Base-by-base conservation (phyloP, 2,888 invertebrate species). In the Punctoribates punctum region DNA sequence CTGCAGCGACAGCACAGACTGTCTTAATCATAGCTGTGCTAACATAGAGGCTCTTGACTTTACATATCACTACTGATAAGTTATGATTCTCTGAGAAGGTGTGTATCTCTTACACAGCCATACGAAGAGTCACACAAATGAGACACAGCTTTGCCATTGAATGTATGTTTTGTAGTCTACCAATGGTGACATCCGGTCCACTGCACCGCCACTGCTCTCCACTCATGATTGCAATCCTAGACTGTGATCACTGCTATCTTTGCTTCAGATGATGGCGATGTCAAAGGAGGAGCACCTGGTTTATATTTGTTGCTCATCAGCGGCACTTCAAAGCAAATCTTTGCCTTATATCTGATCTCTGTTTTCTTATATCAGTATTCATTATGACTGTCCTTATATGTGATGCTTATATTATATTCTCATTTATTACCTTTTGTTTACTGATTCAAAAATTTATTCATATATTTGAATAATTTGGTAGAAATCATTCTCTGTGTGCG, bases 31-130 rank as follows among this genome's bases (percentile, higher is more conserved):
- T 25, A 9, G 25, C 27, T 23, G 6, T 25, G 60, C 60, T 3
- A 5, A 60, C 60, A 60, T 11, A 25, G 13, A 60, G 60, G 25
- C 60, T 60, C 27, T 60, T 60, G 60, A 60, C 60, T 23, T 60
- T 23, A 20, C 11, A 25, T 60, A 60, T 60, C 60, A 60, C 60
- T n/a, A 60, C 60, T 60, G 25, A 20, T 60, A 25, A 60, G 25
- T 60, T 60, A 20, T 60, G 25, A 60, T 60, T 60, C 60, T 25
- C 8, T 23, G 60, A 60, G 60, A 60, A 60, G 60, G 60, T 60
- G 60, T 60, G 60, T 60, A 60, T 25, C 25, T 20, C 6, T 23
- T 20, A 25, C 25, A 60, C n/a, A n/a, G n/a, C n/a, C n/a, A n/a
- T n/a, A n/a, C n/a, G n/a, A n/a, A n/a, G n/a, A n/a, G 60, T 23